Evolutionary conservation across 2,888 invertebrate genomes (phyloP).

Genomic region (Epistrophe eligans): DNA sequence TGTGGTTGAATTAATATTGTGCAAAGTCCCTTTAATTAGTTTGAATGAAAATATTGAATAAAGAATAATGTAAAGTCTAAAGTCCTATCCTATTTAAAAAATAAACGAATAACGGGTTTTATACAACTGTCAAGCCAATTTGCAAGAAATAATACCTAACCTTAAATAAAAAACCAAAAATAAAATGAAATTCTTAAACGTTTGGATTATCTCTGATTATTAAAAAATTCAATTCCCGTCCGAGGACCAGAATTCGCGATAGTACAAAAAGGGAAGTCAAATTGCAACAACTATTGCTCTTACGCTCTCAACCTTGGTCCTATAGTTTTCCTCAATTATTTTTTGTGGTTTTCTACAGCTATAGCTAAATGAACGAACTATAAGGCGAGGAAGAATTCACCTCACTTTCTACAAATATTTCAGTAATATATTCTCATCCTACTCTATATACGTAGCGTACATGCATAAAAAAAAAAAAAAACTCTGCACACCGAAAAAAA

Average conservation of each 20-base stretch:
- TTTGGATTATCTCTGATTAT: slow-evolving; percentile 64
- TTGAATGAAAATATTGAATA: too few species aligned
- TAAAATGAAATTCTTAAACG: slow-evolving; percentile 1
- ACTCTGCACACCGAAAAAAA: slow-evolving; percentile 2
- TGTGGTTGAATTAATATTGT: too few species aligned
- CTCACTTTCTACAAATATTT: slow-evolving; percentile 1
- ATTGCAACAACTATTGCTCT: background rate
- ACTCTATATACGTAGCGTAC: background rate
- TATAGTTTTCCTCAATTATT: slow-evolving; percentile 44
- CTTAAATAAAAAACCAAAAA: slow-evolving; percentile 1
- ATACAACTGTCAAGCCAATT: slow-evolving; percentile 34
- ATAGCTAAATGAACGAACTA: background rate
- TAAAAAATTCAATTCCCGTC: slow-evolving; percentile 58
- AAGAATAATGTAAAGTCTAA: background rate
- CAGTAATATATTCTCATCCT: background rate
- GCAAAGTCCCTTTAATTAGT: too few species aligned
- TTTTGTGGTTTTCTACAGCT: background rate
- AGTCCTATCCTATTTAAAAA: background rate
- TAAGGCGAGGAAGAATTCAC: background rate
- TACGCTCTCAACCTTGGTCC: background rate
- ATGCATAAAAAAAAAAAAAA: background rate
- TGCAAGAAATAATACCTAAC: slow-evolving; percentile 42
- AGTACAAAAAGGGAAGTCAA: slow-evolving; percentile 25
- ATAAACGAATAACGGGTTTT: background rate
- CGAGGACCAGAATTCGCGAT: slow-evolving; percentile 21